phyloP scores from a whole-genome alignment of 2,797 vertebrate genomes.

The Xenentodon cancila region DNA sequence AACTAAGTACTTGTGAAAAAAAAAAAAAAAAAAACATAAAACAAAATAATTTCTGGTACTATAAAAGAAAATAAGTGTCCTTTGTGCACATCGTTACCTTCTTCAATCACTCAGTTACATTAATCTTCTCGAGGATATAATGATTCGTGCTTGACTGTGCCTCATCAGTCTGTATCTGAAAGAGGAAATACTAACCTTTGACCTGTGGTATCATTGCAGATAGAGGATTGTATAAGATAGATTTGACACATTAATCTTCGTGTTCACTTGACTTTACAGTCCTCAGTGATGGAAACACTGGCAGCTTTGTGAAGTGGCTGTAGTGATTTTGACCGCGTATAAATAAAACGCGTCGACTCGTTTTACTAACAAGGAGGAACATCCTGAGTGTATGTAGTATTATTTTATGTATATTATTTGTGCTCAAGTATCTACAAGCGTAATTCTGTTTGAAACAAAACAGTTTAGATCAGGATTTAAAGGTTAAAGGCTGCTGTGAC shows the following conservation, averaged over 20 bases:
- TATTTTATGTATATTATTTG: no score
- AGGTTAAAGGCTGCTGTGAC: no score
- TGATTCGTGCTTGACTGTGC: constrained; percentile 70
- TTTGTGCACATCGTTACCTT: constrained; percentile 71
- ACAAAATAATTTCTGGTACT: constrained; percentile 31
- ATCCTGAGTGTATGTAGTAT: no score
- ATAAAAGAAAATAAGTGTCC: constrained; percentile 51
- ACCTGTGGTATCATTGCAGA: constrained; percentile 48
- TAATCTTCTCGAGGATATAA: constrained; percentile 72
- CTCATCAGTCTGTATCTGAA: constrained; percentile 38
- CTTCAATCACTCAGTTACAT: constrained; percentile 68
- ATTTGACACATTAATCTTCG: constrained; percentile 38
- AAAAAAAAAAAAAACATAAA: constrained; percentile 31
- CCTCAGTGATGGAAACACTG: constrained; percentile 3
- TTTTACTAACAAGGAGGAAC: background rate
- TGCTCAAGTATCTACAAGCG: no score
- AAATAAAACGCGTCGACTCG: background rate
- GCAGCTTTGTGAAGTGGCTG: constrained; percentile 7
- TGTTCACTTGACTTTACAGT: constrained; percentile 25
- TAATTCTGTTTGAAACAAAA: no score
- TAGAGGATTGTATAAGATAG: constrained; percentile 32
- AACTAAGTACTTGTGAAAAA: constrained; percentile 27
- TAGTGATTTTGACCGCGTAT: background rate
- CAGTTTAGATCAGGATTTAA: no score
- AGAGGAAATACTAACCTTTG: constrained; percentile 64